A percentile compares a stretch with the other conserved stretches of the same genome.
These are phyloP conservation scores for Petrocephalus schoutedeni DNA, from an alignment of 2,797 vertebrate genomes.

Conservation along the genomic window DNA sequence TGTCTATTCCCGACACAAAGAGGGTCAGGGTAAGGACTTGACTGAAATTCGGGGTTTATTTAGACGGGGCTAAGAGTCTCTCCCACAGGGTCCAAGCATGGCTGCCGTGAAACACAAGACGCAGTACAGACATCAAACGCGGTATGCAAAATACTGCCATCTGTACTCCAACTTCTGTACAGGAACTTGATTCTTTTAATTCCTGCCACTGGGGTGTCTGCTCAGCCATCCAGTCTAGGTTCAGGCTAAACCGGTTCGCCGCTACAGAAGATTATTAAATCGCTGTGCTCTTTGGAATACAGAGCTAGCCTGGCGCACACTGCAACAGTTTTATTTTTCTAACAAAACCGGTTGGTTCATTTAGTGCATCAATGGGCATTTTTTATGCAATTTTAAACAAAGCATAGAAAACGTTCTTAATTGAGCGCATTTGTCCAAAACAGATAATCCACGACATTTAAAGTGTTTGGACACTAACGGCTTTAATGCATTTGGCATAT, in stretches of 20 bases:
- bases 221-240: not conserved
- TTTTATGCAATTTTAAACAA: not conserved
- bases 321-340: not conserved
- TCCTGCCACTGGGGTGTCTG: not conserved
- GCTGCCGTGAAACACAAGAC: not conserved
- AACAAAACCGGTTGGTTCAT: not conserved
- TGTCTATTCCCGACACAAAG: conserved; percentile 53
- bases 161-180: not conserved
- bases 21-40: not conserved
- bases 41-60: conserved; percentile 10
- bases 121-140: not conserved
- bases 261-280: not conserved
- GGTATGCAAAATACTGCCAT: not conserved
- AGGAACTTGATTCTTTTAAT: conserved; percentile 4
- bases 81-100: conserved; percentile 28
- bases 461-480: not conserved
- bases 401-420: not conserved
- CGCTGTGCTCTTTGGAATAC: not conserved
- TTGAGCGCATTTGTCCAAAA: not conserved
- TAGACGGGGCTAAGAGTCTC: not conserved
- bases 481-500: not conserved
- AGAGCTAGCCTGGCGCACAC: not conserved
- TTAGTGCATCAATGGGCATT: not conserved
- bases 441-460: not conserved
- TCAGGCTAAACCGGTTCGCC: not conserved